phyloP scores from a whole-genome alignment of 2,797 vertebrate genomes.

The Gymnocypris eckloni region DNA sequence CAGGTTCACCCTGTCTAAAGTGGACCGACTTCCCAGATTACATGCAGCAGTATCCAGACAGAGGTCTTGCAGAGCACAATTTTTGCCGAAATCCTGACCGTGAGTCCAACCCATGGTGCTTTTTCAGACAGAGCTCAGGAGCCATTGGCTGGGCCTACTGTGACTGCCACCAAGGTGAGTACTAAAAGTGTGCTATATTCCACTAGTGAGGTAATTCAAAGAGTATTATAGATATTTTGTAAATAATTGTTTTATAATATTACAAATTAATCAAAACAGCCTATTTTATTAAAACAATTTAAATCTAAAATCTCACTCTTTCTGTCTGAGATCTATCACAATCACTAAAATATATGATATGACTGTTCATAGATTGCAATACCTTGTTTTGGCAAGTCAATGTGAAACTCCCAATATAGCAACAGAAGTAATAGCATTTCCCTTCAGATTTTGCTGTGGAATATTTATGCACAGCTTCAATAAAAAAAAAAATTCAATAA shows the following conservation, averaged over 20 bases:
- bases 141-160: conserved; percentile 91
- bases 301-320: not conserved
- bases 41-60: conserved; percentile 88
- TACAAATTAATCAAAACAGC: too few species aligned
- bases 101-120: conserved; percentile 89
- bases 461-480: not conserved
- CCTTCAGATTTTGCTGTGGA: not conserved
- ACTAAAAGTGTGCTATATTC: not conserved
- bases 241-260: not conserved
- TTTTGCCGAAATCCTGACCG: conserved; percentile 91
- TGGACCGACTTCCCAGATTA: conserved; percentile 94
- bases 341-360: not conserved
- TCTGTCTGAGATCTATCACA: not conserved
- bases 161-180: conserved; percentile 89
- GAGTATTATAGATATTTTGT: not conserved
- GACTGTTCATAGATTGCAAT: too few species aligned
- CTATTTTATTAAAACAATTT: not conserved
- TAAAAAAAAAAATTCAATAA: not conserved
- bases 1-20: conserved; percentile 82
- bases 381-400: not conserved
- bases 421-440: not conserved
- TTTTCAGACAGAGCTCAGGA: conserved; percentile 87
- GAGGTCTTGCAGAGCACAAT: conserved; percentile 88
- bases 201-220: not conserved
- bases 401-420: not conserved